Percentiles rank a stretch among this genome's conserved stretches.
Evolutionary conservation across 2,797 vertebrate genomes (phyloP).

Genomic region (Manis crassicaudata): DNA sequence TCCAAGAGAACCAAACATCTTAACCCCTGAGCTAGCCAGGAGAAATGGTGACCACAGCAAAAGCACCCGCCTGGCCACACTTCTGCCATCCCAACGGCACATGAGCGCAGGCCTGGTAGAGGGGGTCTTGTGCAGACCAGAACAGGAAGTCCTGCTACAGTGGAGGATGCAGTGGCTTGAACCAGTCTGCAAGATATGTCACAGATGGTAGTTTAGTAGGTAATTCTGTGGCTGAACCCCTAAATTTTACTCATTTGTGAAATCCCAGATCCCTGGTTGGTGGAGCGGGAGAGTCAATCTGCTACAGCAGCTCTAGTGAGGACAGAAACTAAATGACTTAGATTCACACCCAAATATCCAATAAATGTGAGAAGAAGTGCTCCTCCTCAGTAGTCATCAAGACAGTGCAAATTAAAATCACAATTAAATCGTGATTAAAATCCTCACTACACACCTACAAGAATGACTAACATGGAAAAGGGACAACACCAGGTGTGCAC

Average conservation of each 20-base stretch:
- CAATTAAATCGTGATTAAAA: background rate
- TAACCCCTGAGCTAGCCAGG: background rate
- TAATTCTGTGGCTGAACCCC: background rate
- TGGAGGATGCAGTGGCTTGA: background rate
- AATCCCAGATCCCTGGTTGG: background rate
- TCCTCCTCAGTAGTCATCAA: background rate
- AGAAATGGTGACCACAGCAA: background rate
- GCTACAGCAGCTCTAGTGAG: background rate
- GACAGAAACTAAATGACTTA: conserved; percentile 4
- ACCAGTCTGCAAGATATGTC: background rate
- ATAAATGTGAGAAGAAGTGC: background rate
- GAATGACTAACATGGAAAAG: background rate
- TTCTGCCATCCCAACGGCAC: background rate
- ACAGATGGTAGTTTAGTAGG: background rate
- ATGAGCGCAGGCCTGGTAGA: rapidly evolving
- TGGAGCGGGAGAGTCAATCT: background rate
- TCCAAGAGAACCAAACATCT: background rate
- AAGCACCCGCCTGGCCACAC: rapidly evolving
- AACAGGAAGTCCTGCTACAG: background rate
- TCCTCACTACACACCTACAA: background rate
- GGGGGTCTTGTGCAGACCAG: rapidly evolving
- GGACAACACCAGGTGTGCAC: background rate
- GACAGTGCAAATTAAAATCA: background rate
- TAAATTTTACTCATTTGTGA: background rate
- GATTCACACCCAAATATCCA: background rate